These are phyloP conservation scores for Erebia palarica DNA, from an alignment of 2,888 invertebrate species.

Conservation along the genomic window DNA sequence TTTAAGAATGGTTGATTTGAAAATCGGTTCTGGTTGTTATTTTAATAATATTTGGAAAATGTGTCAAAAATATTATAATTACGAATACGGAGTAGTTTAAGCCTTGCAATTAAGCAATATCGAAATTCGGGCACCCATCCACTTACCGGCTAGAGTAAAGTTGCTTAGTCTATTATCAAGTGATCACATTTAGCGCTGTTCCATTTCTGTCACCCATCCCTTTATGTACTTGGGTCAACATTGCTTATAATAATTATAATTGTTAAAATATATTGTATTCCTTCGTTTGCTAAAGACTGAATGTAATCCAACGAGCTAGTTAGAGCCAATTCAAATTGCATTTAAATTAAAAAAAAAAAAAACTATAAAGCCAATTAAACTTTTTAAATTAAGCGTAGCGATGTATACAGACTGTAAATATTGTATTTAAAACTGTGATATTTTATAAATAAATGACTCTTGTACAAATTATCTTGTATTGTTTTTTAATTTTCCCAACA, in stretches of 20 bases:
- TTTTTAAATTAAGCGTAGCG: slow-evolving; percentile 24
- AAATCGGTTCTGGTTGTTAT: neutral
- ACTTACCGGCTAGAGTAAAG: neutral
- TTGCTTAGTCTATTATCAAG: neutral
- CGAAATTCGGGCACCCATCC: neutral
- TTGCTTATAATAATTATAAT: neutral
- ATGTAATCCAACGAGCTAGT: slow-evolving; percentile 41
- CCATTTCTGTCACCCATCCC: neutral
- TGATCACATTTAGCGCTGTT: neutral
- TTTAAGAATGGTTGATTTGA: neutral
- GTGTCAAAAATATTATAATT: neutral
- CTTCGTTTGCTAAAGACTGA: slow-evolving; percentile 43
- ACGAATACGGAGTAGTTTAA: neutral
- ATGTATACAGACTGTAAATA: slow-evolving; percentile 56
- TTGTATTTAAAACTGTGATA: slow-evolving; percentile 66
- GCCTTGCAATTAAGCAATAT: neutral
- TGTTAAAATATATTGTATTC: slow-evolving; percentile 9
- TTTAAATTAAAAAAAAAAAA: slow-evolving; percentile 22
- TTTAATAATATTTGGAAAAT: slow-evolving; percentile 1
- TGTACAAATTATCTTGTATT: slow-evolving; percentile 34
- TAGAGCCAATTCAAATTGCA: slow-evolving; percentile 35
- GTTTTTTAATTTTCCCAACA: slow-evolving; percentile 3
- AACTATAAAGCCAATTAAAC: slow-evolving; percentile 19
- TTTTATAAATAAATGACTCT: slow-evolving; percentile 49
- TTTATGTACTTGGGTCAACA: neutral